A percentile compares a stretch with the other conserved stretches of the same genome.
Evolutionary conservation across 2,113 vertebrate genomes (phyloP).

Genomic region (Saiga tatarica): DNA sequence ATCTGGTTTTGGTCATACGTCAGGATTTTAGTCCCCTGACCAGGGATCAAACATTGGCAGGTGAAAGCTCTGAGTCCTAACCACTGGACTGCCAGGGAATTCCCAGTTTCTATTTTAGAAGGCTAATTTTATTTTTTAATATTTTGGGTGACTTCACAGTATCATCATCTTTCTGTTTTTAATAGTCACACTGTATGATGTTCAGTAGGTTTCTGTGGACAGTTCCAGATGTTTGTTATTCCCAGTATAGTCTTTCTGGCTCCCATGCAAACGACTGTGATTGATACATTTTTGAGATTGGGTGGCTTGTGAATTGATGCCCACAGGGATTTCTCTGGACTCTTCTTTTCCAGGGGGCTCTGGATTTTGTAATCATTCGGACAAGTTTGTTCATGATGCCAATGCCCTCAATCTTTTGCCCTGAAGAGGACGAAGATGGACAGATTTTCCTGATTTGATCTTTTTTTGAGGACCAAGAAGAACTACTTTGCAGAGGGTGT

Average conservation of each 20-base stretch:
- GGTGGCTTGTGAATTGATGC: not conserved
- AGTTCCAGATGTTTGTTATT: not conserved
- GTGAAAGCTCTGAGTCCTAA: not conserved
- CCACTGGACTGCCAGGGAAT: not conserved
- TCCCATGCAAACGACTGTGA: not conserved
- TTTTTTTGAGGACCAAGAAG: not conserved
- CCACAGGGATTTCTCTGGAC: accelerated
- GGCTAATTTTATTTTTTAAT: not conserved
- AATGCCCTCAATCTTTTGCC: not conserved
- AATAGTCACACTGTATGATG: not conserved
- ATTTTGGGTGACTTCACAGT: not conserved
- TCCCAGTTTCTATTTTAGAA: not conserved
- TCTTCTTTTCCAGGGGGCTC: not conserved
- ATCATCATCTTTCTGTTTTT: not conserved
- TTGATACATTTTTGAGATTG: not conserved
- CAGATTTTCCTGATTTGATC: not conserved
- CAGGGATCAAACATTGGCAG: not conserved
- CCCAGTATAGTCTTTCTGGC: not conserved
- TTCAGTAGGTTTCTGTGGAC: not conserved
- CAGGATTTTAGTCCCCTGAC: not conserved
- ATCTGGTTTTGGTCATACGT: not conserved
- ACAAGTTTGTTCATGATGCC: not conserved
- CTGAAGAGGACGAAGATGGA: not conserved
- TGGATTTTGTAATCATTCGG: not conserved
- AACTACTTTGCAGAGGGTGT: not conserved